Percentiles rank a stretch among this genome's conserved stretches.
phyloP scores from a whole-genome alignment of 2,888 invertebrate genomes.

The Dryocosmus kuriphilus region DNA sequence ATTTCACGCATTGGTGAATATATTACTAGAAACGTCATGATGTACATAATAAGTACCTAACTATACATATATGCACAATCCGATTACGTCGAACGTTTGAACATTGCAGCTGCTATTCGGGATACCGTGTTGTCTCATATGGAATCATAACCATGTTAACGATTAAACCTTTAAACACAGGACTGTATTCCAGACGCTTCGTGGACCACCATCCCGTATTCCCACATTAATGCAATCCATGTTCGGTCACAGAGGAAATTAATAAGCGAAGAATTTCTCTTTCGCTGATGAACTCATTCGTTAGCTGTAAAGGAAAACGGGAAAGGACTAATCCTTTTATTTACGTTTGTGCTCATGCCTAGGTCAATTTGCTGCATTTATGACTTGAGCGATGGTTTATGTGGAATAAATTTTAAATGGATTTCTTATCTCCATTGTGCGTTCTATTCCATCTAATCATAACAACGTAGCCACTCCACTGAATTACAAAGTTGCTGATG shows the following conservation, averaged over 20 bases:
- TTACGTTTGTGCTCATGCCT: not conserved
- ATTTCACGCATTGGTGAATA: not conserved
- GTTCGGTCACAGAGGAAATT: conserved; percentile 23
- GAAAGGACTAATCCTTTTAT: not conserved
- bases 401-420: too few species aligned
- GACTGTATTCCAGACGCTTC: not conserved
- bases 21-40: not conserved
- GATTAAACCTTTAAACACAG: conserved; percentile 37
- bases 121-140: conserved; percentile 17
- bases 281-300: conserved; percentile 14
- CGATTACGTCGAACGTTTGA: conserved; percentile 13
- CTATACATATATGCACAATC: conserved; percentile 6
- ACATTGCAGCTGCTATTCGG: conserved; percentile 24
- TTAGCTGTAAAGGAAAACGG: not conserved
- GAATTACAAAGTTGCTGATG: not conserved
- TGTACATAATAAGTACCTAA: not conserved
- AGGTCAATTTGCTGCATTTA: not conserved
- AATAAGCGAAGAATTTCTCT: conserved; percentile 21
- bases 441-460: not conserved
- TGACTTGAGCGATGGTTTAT: not conserved
- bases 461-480: not conserved
- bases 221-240: conserved; percentile 28
- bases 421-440: too few species aligned
- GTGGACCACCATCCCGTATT: conserved; percentile 11
- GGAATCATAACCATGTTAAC: conserved; percentile 31